Percentiles rank a stretch among this genome's conserved stretches.
Evolutionary conservation across 2,888 invertebrate genomes (phyloP).

Genomic region (Oithona nana): DNA sequence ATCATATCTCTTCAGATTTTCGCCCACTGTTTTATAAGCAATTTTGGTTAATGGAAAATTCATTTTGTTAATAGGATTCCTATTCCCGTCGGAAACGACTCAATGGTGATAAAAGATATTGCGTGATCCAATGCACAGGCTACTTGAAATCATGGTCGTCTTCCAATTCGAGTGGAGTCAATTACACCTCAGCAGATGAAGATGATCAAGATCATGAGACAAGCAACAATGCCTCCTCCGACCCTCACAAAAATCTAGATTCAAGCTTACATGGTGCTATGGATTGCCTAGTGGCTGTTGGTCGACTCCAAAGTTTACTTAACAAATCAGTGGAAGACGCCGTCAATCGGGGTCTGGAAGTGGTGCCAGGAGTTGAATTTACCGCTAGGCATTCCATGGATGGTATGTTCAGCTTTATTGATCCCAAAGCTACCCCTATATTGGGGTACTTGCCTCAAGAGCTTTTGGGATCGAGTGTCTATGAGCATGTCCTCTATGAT

Average conservation of each 20-base stretch:
- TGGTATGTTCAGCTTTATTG: constrained; percentile 78
- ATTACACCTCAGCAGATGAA: neutral
- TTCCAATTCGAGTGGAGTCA: neutral
- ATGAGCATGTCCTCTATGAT: neutral
- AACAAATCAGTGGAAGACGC: constrained; percentile 18
- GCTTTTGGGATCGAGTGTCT: constrained; percentile 7
- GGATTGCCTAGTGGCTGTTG: constrained; percentile 47
- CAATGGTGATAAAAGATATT: constrained; percentile 53
- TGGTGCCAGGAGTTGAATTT: constrained; percentile 39
- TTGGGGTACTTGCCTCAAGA: constrained; percentile 77
- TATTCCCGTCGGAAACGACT: neutral
- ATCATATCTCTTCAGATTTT: no score
- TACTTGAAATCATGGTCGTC: constrained; percentile 73
- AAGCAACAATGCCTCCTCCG: no score
- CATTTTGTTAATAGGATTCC: no score
- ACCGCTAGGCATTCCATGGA: constrained; percentile 68
- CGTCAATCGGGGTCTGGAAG: neutral
- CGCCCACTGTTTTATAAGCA: no score
- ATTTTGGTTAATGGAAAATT: no score
- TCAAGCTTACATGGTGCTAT: neutral
- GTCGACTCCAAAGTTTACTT: constrained; percentile 46
- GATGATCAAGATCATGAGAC: neutral
- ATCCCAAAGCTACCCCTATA: constrained; percentile 73
- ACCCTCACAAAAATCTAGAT: neutral
- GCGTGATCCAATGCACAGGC: constrained; percentile 76